These are phyloP conservation scores for Sakesphorus luctuosus DNA, from an alignment of 2,113 vertebrate species.

Conservation along the genomic window DNA sequence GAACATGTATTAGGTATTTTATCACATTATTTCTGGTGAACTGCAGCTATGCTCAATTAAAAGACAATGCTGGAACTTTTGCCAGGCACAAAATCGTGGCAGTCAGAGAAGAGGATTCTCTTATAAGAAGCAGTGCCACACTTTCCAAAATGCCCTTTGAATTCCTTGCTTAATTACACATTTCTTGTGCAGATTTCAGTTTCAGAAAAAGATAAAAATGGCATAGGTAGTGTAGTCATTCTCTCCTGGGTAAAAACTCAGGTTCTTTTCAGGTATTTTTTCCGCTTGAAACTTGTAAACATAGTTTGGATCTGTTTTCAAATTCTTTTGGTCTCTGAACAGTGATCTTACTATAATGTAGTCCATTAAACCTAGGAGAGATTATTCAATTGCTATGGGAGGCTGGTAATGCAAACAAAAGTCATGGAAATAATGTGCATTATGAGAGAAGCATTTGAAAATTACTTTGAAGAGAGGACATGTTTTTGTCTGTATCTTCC, in stretches of 20 bases:
- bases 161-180: background rate
- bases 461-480: background rate
- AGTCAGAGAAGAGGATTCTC: background rate
- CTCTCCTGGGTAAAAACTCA: background rate
- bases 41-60: background rate
- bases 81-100: background rate
- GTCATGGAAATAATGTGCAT: background rate
- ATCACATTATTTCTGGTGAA: background rate
- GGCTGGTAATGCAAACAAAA: constrained; percentile 15
- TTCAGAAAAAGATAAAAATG: background rate
- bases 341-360: background rate
- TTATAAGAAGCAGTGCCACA: background rate
- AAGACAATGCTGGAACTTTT: background rate
- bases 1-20: background rate
- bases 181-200: background rate
- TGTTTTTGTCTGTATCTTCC: constrained; percentile 29
- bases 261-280: background rate
- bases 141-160: background rate
- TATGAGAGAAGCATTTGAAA: constrained; percentile 3
- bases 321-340: background rate
- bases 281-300: background rate
- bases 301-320: background rate
- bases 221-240: background rate
- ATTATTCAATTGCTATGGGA: background rate
- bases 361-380: background rate